Evolutionary conservation across 2,113 vertebrate genomes (phyloP), one percentile per base, ranked within the genome.

Genomic region (Callipepla squamata): DNA sequence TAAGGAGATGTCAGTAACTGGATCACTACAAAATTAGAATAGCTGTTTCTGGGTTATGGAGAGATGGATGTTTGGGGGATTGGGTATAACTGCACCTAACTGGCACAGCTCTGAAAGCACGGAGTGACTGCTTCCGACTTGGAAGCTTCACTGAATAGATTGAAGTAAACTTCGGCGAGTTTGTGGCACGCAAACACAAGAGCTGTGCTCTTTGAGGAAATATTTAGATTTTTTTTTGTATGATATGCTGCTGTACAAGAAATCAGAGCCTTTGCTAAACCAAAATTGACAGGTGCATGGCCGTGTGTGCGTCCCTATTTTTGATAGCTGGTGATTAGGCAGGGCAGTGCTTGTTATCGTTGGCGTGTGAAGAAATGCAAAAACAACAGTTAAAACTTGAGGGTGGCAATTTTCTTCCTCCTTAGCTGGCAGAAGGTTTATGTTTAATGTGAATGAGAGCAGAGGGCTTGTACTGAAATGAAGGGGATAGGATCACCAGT

Each of bases 251-350:
- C 53, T 45, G 57, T 63, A 62, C 51, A 66, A 86, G 76, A 92
- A 75, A 75, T 80, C 16, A 0, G 72, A 87, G 36, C 45, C 66
- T 87, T 76, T 44, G 73, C 80, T 69, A 68, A 86, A 67, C 90
- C 85, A 13, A 34, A 90, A 95, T 81, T 20, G 26, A 70, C 66
- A 87, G 58, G 74, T 85, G n/a, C 58, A 69, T 44, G 63, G 26
- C 50, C 1, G 1, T 45, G 38, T 65, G 32, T 51, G 30, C 28
- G 47, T 42, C 90, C 85, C 82, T 91, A 22, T 85, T 94, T 95
- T 86, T 90, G 42, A 48, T 68, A 75, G 76, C 50, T 80, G 40
- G 23, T 44, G 88, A 74, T 95, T 92, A 89, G 45, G 53, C 68
- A 32, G 51, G 77, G 53, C 77, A 75, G 68, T 45, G 68, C 40